Conservation (phyloP, 2,113 vertebrate genomes). For the Lates calcarifer region DNA sequence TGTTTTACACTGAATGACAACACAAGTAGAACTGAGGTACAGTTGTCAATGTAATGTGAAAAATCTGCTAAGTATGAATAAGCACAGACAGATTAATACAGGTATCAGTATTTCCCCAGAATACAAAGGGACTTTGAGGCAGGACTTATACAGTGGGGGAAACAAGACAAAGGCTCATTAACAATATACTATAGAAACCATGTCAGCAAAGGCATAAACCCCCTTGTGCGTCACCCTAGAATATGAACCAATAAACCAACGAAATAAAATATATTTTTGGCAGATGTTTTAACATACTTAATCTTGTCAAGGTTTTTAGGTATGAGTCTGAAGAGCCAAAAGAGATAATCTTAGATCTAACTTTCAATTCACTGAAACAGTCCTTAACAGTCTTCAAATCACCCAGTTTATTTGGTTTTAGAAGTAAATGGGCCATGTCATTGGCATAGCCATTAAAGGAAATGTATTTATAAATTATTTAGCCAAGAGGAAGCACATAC, state of each 20-base stretch:
- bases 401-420: too few relatives aligned
- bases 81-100: neutral
- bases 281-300: too few relatives aligned
- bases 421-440: too few relatives aligned
- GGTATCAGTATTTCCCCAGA: neutral
- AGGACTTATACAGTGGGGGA: neutral
- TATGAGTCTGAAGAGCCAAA: too few relatives aligned
- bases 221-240: neutral
- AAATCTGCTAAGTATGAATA: neutral
- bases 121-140: neutral
- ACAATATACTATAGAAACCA: neutral
- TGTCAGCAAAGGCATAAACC: slow-evolving; percentile 1
- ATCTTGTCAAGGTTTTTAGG: too few relatives aligned
- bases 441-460: too few relatives aligned
- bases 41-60: neutral
- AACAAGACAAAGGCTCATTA: neutral
- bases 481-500: too few relatives aligned
- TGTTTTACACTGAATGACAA: neutral
- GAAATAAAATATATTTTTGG: too few relatives aligned
- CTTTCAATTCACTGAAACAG: too few relatives aligned
- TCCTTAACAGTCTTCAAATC: too few relatives aligned
- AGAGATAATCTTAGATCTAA: too few relatives aligned
- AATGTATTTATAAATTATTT: too few relatives aligned
- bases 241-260: neutral
- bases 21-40: neutral